These are phyloP conservation scores for Meloidogyne hapla DNA, from an alignment of 1,140 invertebrate genomes.

Conservation along the genomic window DNA sequence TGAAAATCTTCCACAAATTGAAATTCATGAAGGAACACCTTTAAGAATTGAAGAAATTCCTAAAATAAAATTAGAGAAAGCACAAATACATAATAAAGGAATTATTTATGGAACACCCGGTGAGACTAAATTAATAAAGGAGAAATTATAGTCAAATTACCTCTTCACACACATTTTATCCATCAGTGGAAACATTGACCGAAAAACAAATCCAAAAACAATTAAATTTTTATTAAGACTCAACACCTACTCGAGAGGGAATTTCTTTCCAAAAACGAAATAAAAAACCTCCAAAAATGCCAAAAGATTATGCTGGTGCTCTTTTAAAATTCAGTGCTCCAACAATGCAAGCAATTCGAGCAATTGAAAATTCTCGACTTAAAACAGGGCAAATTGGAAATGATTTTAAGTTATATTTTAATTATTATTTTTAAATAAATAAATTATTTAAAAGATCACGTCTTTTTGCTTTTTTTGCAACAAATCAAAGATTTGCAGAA, in stretches of 20 bases:
- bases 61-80: neutral
- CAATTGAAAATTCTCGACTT: constrained; percentile 51
- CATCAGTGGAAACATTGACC: too few relatives aligned
- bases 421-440: constrained; percentile 13
- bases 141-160: too few relatives aligned
- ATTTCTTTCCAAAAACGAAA: neutral
- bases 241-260: neutral
- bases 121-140: neutral
- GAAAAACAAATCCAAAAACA: too few relatives aligned
- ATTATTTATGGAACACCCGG: neutral
- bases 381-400: constrained; percentile 34
- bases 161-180: too few relatives aligned
- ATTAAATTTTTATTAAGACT: too few relatives aligned
- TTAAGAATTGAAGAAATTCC: neutral
- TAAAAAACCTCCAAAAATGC: constrained; percentile 22
- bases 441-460: constrained; percentile 27
- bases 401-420: constrained; percentile 38
- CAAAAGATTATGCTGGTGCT: constrained; percentile 23
- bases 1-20: constrained; percentile 24
- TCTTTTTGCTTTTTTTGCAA: constrained; percentile 43
- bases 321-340: constrained; percentile 37
- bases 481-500: constrained; percentile 42
- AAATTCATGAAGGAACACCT: constrained; percentile 31
- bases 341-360: constrained; percentile 50
- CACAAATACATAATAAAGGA: neutral